These are phyloP conservation scores for Drosophila kikkawai DNA, from an alignment of 1,140 invertebrate species.

Conservation along the genomic window DNA sequence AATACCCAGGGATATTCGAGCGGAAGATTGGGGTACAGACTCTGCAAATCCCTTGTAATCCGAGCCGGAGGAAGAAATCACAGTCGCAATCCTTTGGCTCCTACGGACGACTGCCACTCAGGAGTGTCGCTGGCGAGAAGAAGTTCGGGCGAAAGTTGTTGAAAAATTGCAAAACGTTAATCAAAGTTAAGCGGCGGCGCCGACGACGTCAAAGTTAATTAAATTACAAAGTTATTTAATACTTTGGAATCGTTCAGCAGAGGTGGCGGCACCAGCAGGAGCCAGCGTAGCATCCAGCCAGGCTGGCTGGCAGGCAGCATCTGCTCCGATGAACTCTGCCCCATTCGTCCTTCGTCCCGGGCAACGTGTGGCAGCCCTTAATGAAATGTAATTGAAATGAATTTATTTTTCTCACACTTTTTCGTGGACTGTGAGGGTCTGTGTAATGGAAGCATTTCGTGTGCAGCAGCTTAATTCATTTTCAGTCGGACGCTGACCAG, in stretches of 20 bases:
- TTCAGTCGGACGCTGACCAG: conserved; percentile 20
- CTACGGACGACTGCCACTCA: conserved; percentile 17
- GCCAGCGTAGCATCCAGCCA: conserved; percentile 31
- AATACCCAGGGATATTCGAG: conserved; percentile 26
- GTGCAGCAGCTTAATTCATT: conserved; percentile 32
- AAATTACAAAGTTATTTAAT: conserved; percentile 84
- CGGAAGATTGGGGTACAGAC: conserved; percentile 14
- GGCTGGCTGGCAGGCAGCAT: conserved; percentile 8
- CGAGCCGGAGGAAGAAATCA: conserved; percentile 62
- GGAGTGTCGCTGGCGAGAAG: conserved; percentile 43
- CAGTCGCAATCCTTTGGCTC: conserved; percentile 66
- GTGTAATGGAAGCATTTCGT: conserved; percentile 31
- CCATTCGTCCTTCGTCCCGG: conserved; percentile 25
- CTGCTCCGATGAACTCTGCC: conserved; percentile 48
- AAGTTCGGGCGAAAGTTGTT: conserved; percentile 77
- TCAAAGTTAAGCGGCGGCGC: conserved; percentile 77
- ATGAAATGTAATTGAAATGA: conserved; percentile 81
- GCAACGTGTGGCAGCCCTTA: conserved; percentile 73
- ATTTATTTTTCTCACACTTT: conserved; percentile 62
- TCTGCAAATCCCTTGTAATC: conserved; percentile 73
- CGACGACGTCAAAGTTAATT: conserved; percentile 81
- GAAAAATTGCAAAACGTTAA: conserved; percentile 82
- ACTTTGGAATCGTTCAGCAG: conserved; percentile 69
- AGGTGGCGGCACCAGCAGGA: conserved; percentile 25
- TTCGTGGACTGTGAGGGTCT: conserved; percentile 10